These are phyloP conservation scores for Anas platyrhynchos DNA, from an alignment of 2,113 vertebrate genomes.

Conservation along the genomic window DNA sequence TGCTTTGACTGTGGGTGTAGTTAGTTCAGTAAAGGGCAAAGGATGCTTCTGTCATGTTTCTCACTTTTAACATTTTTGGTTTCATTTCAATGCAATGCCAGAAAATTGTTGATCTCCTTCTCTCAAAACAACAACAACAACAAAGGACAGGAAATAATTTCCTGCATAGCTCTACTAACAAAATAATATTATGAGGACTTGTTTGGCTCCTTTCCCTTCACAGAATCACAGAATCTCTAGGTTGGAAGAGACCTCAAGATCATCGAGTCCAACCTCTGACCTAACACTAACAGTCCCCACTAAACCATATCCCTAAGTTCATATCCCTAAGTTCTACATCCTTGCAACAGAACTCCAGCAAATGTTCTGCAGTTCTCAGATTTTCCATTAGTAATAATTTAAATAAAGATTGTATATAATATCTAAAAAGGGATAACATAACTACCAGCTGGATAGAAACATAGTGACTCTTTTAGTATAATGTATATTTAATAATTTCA, in stretches of 20 bases:
- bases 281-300: no score
- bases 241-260: no score
- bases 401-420: conserved; percentile 14
- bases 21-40: neutral
- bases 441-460: conserved; percentile 40
- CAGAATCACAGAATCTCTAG: no score
- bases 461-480: conserved; percentile 1
- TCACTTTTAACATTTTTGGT: neutral
- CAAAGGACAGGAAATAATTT: neutral
- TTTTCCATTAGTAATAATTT: conserved; percentile 65
- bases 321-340: no score
- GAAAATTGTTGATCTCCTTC: neutral
- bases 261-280: no score
- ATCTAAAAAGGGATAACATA: conserved; percentile 26
- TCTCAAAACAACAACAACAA: no score
- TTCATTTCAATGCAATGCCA: neutral
- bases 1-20: neutral
- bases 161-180: neutral
- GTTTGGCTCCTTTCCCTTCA: conserved; percentile 48
- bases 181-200: neutral
- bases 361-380: conserved; percentile 1
- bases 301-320: no score
- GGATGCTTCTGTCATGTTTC: neutral
- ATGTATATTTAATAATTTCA: conserved; percentile 55
- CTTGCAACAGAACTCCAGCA: neutral